Base-by-base conservation (phyloP, 2,888 invertebrate species). In the Elmis aenea region DNA sequence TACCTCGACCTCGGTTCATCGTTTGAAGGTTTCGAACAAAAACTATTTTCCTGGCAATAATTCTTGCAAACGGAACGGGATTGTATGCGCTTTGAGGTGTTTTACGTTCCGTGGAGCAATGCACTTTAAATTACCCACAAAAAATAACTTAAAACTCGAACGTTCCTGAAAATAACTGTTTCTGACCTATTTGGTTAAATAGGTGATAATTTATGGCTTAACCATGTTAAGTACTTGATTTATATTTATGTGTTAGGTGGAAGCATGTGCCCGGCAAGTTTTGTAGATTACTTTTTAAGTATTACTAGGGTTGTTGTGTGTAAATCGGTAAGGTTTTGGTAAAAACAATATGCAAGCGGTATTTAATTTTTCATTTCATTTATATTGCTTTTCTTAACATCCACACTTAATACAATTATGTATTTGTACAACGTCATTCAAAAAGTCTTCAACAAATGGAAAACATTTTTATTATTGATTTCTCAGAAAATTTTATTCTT, bases 101-200 rank as follows among this genome's bases (percentile, higher is more conserved):
- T 55, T 57, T 51, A 51, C 49, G 52, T 54, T 53, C 52, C 44
- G 51, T 43, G 51, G 61, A 52, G 61, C 60, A 58, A 56, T 57
- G 61, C 52, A 62, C 61, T 61, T 52, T 58, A 53, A 60, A 62
- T 60, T 58, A 51, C 56, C 48, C 45, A 35, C 51, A 54, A 57
- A 52, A 54, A 55, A 42, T 37, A 23, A 38, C 34, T 48, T 46
- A n/a, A n/a, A n/a, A n/a, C n/a, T n/a, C 45, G 45, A 38, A 48
- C 36, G 45, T 52, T 50, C 46, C 54, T 50, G 45, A 51, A 60
- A 62, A 58, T 62, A 62, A 61, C 61, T 52, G 60, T 59, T 55
- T 56, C 48, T 53, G 57, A 55, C 59, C 61, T 58, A 62, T 59
- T 61, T 58, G 57, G 50, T 53, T 59, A 58, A 50, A 58, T 58